Base-by-base conservation (phyloP, 92 coral and sea anemone genomes). In the Blastomussa wellsi region DNA sequence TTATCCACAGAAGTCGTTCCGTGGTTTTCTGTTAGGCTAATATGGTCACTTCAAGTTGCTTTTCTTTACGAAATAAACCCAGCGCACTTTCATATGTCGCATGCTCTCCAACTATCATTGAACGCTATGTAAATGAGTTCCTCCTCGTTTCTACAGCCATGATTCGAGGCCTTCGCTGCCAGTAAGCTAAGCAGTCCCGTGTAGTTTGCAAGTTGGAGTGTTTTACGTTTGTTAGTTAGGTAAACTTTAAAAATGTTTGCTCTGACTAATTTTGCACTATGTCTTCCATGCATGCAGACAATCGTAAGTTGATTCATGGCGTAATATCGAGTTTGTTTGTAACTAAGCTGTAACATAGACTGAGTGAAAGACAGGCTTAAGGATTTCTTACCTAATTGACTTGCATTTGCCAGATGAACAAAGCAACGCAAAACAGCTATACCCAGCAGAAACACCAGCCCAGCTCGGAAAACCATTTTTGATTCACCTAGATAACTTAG, bases 341-440 rank as follows among this genome's bases (percentile, higher is more conserved):
- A 7, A 28, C 2, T 22, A 36, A 60, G 31, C 13, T 11, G 71
- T 1, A 64, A 64, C 26, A n/a, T 1, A 64, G 41, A 70, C 48
- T 22, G 7, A 38, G 3, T 39, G 24, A 36, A 39, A 31, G 14
- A 0, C 6, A 17, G 1, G 28, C 37, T 60, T 11, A 19, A 28
- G 9, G 5, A 7, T 8, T 0, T 28, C 67, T 15, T 68, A 81
- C 85, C 85, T 69, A 28, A 16, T 13, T 81, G 49, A 57, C 77
- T 81, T 35, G 38, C 39, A 70, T 66, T 19, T 41, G 47, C 85
- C 65, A 70, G 33, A 51, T 68, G 37, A 68, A 68, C 67, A 2
- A 70, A n/a, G 14, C 32, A 81, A 11, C 69, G 49, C 76, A 74
- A 49, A 10, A 22, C 49, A 57, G 42, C 38, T 49, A 49, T 52